Conservation (phyloP, 1,140 invertebrate genomes). For the Gonatopus flavifemur region DNA sequence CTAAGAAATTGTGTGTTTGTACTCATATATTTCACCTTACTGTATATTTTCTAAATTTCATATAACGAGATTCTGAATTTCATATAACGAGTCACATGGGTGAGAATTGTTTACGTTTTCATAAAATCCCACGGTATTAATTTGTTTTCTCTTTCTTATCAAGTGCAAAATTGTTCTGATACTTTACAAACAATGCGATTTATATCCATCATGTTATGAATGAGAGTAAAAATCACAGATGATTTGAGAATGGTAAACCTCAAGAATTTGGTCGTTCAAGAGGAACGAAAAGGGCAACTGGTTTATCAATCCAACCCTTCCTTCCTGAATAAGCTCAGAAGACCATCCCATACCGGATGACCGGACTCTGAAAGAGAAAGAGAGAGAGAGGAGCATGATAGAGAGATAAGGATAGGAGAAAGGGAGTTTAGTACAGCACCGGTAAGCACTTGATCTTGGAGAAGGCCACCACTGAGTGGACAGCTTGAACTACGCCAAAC, state of each 20-base stretch:
- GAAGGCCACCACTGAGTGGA: conserved; percentile 30
- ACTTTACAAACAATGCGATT: too few relatives aligned
- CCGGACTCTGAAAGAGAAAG: conserved; percentile 17
- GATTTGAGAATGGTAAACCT: conserved; percentile 24
- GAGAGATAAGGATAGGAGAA: conserved; percentile 15
- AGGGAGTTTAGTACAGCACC: conserved; percentile 25
- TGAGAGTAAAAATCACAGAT: background rate
- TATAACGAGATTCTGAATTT: too few relatives aligned
- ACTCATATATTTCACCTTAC: too few relatives aligned
- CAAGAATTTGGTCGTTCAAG: conserved; percentile 39
- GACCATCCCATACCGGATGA: conserved; percentile 26
- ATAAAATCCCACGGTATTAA: too few relatives aligned
- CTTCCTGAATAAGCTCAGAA: conserved; percentile 25
- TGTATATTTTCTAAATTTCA: too few relatives aligned
- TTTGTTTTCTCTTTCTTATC: too few relatives aligned
- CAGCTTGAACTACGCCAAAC: conserved; percentile 33
- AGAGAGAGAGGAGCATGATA: conserved; percentile 8
- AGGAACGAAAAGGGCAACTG: conserved; percentile 24
- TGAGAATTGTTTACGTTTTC: too few relatives aligned
- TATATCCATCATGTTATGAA: too few relatives aligned
- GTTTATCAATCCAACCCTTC: conserved; percentile 42
- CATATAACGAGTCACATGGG: too few relatives aligned
- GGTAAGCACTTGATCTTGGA: conserved; percentile 45
- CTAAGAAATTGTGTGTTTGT: too few relatives aligned
- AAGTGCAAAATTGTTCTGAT: too few relatives aligned